A percentile compares a stretch with the other conserved stretches of the same genome.
Evolutionary conservation across 2,797 vertebrate species (phyloP).

Genomic region (Xenops minutus): DNA sequence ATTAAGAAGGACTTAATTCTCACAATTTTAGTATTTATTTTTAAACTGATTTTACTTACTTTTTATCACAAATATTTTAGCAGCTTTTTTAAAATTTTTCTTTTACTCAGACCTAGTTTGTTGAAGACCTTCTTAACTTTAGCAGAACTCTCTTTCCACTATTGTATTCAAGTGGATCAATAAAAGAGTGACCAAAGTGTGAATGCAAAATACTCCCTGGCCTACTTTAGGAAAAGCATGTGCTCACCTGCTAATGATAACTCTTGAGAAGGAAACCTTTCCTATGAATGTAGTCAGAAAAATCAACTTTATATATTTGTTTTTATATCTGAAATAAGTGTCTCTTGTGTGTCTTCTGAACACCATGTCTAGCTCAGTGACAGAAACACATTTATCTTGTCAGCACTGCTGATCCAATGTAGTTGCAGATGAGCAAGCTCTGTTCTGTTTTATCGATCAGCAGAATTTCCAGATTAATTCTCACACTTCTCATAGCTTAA

Average conservation of each 20-base stretch:
- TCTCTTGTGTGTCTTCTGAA: background rate
- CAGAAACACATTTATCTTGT: slow-evolving; percentile 11
- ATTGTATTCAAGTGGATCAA: background rate
- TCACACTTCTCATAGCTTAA: background rate
- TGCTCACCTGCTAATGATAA: background rate
- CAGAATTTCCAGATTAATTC: slow-evolving; percentile 31
- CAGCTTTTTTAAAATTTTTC: background rate
- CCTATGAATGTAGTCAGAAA: background rate
- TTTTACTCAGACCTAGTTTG: background rate
- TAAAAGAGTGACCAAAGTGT: background rate
- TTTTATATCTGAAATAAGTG: background rate
- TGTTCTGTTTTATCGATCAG: slow-evolving; percentile 6
- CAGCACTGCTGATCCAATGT: background rate
- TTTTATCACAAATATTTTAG: background rate
- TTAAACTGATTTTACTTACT: background rate
- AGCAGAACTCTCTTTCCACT: background rate
- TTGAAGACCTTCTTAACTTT: background rate
- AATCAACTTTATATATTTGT: background rate
- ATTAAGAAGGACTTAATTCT: background rate
- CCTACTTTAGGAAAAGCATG: background rate
- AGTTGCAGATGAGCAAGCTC: background rate
- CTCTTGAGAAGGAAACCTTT: background rate
- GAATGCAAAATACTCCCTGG: background rate
- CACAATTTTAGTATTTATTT: background rate
- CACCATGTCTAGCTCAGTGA: background rate